Conservation (phyloP, 2,888 invertebrate species). For the Caenorhabditis japonica region DNA sequence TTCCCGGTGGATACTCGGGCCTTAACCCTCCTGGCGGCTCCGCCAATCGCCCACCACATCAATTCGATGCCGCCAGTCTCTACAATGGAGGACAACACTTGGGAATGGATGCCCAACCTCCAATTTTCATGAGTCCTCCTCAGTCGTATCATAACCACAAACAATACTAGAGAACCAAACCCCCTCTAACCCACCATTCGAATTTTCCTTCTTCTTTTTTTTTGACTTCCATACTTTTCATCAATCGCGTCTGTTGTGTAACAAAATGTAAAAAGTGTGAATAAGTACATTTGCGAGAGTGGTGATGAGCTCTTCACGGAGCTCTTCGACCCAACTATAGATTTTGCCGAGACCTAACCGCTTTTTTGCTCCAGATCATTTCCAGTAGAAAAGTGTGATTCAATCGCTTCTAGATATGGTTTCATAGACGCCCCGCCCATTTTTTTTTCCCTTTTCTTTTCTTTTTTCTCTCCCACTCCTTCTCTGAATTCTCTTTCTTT, state of each 20-base stretch:
- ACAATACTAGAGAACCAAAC: slow-evolving; percentile 24
- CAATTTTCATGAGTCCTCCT: slow-evolving; percentile 30
- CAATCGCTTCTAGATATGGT: slow-evolving; percentile 46
- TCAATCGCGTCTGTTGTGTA: slow-evolving; percentile 47
- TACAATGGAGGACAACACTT: slow-evolving; percentile 43
- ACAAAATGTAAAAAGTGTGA: slow-evolving; percentile 51
- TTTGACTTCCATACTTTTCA: slow-evolving; percentile 2
- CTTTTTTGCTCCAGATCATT: slow-evolving; percentile 39
- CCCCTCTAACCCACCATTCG: neutral
- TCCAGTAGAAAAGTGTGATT: slow-evolving; percentile 37
- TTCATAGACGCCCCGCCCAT: slow-evolving; percentile 31
- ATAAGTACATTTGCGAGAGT: slow-evolving; percentile 45
- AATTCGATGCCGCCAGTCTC: slow-evolving; percentile 44
- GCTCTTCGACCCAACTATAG: slow-evolving; percentile 10
- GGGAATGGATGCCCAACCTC: slow-evolving; percentile 28
- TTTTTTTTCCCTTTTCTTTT: neutral
- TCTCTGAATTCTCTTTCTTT: slow-evolving; percentile 1
- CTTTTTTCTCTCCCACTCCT: neutral
- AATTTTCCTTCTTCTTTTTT: neutral
- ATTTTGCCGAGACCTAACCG: slow-evolving; percentile 39
- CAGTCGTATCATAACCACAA: slow-evolving; percentile 33
- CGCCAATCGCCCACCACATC: slow-evolving; percentile 36
- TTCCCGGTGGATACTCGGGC: slow-evolving; percentile 57
- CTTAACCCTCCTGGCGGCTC: slow-evolving; percentile 38
- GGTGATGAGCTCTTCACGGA: neutral